Conservation (phyloP, 2,113 vertebrate genomes). For the Herpetotheres cachinnans region DNA sequence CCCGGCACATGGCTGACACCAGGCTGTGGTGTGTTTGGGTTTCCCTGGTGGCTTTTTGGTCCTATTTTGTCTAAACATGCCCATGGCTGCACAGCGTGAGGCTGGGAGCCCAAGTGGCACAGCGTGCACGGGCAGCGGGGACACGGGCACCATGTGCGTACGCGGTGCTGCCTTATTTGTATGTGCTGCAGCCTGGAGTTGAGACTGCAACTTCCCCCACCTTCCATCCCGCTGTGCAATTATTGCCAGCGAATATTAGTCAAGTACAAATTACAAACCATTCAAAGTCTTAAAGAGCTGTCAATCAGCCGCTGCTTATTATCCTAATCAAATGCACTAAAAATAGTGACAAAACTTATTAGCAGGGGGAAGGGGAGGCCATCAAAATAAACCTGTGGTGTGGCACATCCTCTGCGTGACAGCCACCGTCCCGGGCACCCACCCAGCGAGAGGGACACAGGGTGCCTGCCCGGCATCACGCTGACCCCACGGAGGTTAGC, state of each 20-base stretch:
- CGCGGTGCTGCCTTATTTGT: constrained; percentile 2
- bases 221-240: constrained; percentile 38
- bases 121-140: accelerated
- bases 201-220: constrained; percentile 41
- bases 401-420: not conserved
- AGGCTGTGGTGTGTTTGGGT: not conserved
- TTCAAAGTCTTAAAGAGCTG: constrained; percentile 40
- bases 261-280: constrained; percentile 58
- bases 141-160: not conserved
- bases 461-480: accelerated
- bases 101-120: not conserved
- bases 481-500: not conserved
- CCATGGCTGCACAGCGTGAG: not conserved
- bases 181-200: constrained; percentile 39
- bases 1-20: accelerated
- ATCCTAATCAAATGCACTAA: constrained; percentile 63
- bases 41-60: not conserved
- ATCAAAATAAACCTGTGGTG: not conserved
- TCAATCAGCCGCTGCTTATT: constrained; percentile 56
- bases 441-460: accelerated
- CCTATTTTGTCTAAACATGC: not conserved
- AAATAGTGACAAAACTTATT: constrained; percentile 52
- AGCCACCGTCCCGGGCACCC: not conserved
- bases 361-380: not conserved
- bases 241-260: constrained; percentile 35